Base-by-base conservation (phyloP, 2,113 vertebrate genomes). In the Engystomops pustulosus region DNA sequence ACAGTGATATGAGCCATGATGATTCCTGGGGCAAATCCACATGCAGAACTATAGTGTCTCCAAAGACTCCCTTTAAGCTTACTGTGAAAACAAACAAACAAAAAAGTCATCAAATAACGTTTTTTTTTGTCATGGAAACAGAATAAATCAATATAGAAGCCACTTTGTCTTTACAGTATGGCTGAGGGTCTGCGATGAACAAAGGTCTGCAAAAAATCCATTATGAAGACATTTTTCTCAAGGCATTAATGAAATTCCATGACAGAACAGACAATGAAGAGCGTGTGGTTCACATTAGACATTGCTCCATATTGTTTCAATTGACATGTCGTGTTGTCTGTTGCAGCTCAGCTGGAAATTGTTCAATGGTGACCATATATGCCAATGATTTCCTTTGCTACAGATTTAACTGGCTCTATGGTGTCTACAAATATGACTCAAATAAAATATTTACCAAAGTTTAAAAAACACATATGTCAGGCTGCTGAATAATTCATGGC, bases 191-290 rank as follows among this genome's bases (percentile, higher is more conserved):
- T 58, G 65, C 11, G 6, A 81, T 81, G 55, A 51, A 55, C 32
- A 72, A 58, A 60, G 80, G 8, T 27, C 80, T 72, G 58, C 47
- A 81, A 67, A 14, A 27, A 72, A 68, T 71, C 58, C 32, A 82
- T 82, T 72, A 27, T 30, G 68, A 72, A 58, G 14, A 41, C 45
- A 82, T 72, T 82, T 65, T 72, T 58, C 47, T 72, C 32, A 41
- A 58, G 49, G 32, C 67, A 71, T 58, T 81, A 71, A 81, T 53
- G 23, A 81, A 81, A 53, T 58, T 69, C 80, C 32, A 38, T 34
- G 34, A 27, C 23, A 41, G 20, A 55, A 70, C 12, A 70, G 58
- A 45, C 78, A 80, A 81, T 81, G 62, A 20, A n/a, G 8, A 51
- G 25, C 25, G 27, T n/a, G 12, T 70, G 80, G 69, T 58, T 82